Base-by-base conservation (phyloP, 2,113 vertebrate genomes). In the Notarius quadriscutis region DNA sequence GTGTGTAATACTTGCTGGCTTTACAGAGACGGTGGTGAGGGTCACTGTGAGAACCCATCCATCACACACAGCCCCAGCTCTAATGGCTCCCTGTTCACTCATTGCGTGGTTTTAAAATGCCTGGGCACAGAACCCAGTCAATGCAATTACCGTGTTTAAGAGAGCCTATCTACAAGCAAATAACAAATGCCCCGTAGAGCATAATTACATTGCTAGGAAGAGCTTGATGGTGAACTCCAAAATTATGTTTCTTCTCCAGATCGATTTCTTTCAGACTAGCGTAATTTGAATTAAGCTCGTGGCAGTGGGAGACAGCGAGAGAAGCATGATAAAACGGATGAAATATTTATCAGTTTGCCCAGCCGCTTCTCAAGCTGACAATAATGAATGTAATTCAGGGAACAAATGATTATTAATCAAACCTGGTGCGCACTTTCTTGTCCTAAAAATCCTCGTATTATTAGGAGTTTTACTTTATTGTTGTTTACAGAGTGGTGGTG, bases 21-120 rank as follows among this genome's bases (percentile, higher is more conserved):
- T 87, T 90, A 58, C 82, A 77, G 51, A 77, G 79, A 86, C 71
- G 82, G 87, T 89, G 91, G 90, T 86, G 92, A 86, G 87, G 89
- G 92, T 92, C 90, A 88, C 85, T 90, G 87, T 67, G 87, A 90
- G 77, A 74, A 87, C 34, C 86, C 86, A 91, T 95, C 89, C 93
- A 93, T 95, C 94, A 93, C 90, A 84, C 58, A 87, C 91, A 89
- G 91, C 91, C 92, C 83, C 88, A 79, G 86, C 84, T 94, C 86
- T 95, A 94, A 94, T 93, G 92, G 93, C 91, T 91, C 94, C 93
- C 94, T 15, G 79, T 92, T 93, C 92, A 87, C 87, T 88, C 87
- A 5, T 94, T 93, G 88, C 89, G 84, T 92, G 92, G 92, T 93
- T 93, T 93, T 93, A 94, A 94, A 41, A 94, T 93, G 93, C 90